Evolutionary conservation across 92 coral and sea anemone genomes (phyloP), one percentile per base, ranked within the genome.

Genomic region (Palythoa caribaeorum): DNA sequence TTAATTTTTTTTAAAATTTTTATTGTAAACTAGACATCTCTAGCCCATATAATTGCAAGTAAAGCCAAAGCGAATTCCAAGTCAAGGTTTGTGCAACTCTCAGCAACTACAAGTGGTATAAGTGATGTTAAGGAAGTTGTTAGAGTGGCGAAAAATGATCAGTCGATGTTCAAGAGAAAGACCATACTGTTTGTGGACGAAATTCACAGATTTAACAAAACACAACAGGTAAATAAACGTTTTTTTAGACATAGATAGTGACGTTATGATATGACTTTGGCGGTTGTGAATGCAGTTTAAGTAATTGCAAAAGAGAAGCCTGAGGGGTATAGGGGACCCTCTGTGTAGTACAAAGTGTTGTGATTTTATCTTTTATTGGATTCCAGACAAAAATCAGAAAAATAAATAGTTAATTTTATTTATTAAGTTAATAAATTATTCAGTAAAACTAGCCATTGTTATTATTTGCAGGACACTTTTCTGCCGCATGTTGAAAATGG

Each of bases 401-500:
- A 44, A 44, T 44, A 44, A 44, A 2, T 0, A 4, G 7, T 44
- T 44, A 4, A 44, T 44, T 44, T 44, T 44, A 2, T 8, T 44
- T 44, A 44, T 44, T 44, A 44, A 44, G 6, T 7, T n/a, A 3
- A n/a, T 63, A 51, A 5, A 59, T 10, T 59, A 19, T n/a, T 63
- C 7, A 63, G 70, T 10, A 63, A 3, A n/a, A 21, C 20, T 44
- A 8, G 6, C 7, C 6, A 44, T 44, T 44, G 50, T 44, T 44
- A 5, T 71, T 68, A 71, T 38, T 54, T 53, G 14, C 69, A 97
- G 99, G 99, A 97, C 79, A 97, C 97, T n/a, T 97, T 97, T 87
- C 96, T 97, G 7, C 99, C 99, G 11, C 98, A 95, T 91, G 98
- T 97, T 90, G 99, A 97, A 79, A 95, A 94, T 90, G 99, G 99